Evolutionary conservation across 1,140 invertebrate species (phyloP).

Genomic region (Pachyrhynchus sulphureomaculatus): DNA sequence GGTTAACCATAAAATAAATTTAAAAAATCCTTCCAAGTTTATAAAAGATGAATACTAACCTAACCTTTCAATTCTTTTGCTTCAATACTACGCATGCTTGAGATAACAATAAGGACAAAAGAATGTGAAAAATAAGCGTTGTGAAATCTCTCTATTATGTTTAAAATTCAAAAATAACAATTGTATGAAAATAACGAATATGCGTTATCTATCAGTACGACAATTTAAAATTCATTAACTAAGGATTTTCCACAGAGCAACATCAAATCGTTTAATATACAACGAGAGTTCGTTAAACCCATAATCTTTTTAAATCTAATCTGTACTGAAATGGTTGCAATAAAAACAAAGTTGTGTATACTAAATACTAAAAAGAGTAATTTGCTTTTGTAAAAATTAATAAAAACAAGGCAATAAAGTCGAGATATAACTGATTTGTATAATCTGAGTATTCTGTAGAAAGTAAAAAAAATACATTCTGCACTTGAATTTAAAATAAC

Average conservation of each 20-base stretch:
- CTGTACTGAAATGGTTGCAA: slow-evolving; percentile 24
- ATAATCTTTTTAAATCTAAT: slow-evolving; percentile 24
- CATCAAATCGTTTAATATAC: not conserved
- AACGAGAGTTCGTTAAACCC: slow-evolving; percentile 12
- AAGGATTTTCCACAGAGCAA: not conserved
- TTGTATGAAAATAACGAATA: not conserved
- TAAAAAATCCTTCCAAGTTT: not conserved
- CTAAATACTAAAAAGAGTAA: slow-evolving; percentile 29
- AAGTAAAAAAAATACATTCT: slow-evolving; percentile 11
- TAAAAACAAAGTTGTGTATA: slow-evolving; percentile 26
- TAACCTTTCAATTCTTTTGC: too few species aligned
- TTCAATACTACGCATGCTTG: too few species aligned
- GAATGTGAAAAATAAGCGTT: too few species aligned
- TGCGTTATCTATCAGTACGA: not conserved
- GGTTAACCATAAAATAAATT: too few species aligned
- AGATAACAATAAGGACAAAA: too few species aligned
- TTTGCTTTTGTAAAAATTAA: slow-evolving; percentile 23
- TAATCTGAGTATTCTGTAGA: slow-evolving; percentile 13
- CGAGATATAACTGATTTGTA: slow-evolving; percentile 1
- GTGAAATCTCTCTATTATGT: too few species aligned
- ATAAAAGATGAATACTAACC: too few species aligned
- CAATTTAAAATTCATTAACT: not conserved
- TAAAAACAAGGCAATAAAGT: slow-evolving; percentile 23
- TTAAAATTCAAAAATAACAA: not conserved
- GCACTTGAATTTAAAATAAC: not conserved